Percentiles rank a stretch among this genome's conserved stretches.
Evolutionary conservation across 2,797 vertebrate species (phyloP).

Genomic region (Trachops cirrhosus): DNA sequence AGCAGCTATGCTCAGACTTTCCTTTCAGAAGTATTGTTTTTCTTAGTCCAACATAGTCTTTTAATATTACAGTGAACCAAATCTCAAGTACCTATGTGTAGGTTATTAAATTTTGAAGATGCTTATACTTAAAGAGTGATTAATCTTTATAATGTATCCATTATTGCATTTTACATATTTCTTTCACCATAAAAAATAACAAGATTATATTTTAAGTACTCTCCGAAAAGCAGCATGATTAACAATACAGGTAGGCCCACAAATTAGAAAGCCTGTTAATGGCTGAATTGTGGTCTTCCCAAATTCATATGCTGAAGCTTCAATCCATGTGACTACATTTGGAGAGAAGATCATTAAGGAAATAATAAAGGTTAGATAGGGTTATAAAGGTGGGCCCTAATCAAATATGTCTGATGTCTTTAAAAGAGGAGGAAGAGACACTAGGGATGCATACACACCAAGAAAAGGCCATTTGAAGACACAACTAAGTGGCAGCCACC

Average conservation of each 20-base stretch:
- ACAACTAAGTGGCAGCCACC: neutral
- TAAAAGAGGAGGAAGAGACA: neutral
- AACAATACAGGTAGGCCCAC: neutral
- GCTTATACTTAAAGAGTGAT: neutral
- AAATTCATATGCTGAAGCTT: neutral
- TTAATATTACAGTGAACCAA: neutral
- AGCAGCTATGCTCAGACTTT: neutral
- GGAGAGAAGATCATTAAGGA: neutral
- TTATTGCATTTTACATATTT: neutral
- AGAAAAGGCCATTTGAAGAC: neutral
- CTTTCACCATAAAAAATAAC: neutral
- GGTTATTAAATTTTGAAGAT: neutral
- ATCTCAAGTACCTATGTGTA: neutral
- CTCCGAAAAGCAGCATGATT: neutral
- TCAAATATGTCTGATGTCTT: neutral
- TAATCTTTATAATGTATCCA: neutral
- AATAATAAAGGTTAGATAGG: neutral
- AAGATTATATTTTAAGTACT: neutral
- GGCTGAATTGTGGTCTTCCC: neutral
- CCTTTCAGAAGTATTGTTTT: neutral
- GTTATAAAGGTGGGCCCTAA: neutral
- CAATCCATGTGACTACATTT: neutral
- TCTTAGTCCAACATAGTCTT: neutral
- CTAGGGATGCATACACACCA: fast-evolving
- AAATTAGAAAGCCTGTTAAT: neutral